These are phyloP conservation scores for Sphaerophoria taeniata DNA, from an alignment of 2,888 invertebrate species.

Conservation along the genomic window DNA sequence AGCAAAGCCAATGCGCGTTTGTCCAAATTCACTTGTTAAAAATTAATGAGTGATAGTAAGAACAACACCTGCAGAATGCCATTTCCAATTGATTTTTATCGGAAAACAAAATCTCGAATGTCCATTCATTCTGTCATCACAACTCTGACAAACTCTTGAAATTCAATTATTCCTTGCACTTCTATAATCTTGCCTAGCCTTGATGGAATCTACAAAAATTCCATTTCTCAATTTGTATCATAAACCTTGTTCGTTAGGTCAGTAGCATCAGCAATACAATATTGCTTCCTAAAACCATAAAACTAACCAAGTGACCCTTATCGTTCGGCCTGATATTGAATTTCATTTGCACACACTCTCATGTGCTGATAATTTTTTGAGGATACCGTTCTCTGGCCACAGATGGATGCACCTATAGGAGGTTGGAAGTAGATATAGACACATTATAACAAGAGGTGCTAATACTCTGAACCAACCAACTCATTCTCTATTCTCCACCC, in stretches of 20 bases:
- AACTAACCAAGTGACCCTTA: constrained; percentile 25
- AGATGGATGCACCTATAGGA: constrained; percentile 19
- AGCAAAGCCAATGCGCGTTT: too few species aligned
- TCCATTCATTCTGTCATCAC: constrained; percentile 4
- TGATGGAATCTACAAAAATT: constrained; percentile 42
- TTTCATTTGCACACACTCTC: constrained; percentile 28
- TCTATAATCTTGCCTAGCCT: not conserved
- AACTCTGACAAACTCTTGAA: not conserved
- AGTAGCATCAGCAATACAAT: not conserved
- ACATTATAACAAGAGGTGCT: constrained; percentile 47
- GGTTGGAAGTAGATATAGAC: constrained; percentile 25
- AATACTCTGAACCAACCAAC: constrained; percentile 37
- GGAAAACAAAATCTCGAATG: constrained; percentile 5
- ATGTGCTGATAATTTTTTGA: constrained; percentile 52
- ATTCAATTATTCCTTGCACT: not conserved
- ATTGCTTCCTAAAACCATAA: constrained; percentile 39
- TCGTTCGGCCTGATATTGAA: constrained; percentile 10
- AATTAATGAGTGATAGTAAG: too few species aligned
- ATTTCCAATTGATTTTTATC: not conserved
- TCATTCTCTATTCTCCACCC: not conserved
- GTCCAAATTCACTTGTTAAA: too few species aligned
- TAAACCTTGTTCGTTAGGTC: constrained; percentile 28
- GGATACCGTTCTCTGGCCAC: constrained; percentile 48
- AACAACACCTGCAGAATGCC: too few species aligned
- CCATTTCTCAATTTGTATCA: constrained; percentile 66